Evolutionary conservation across 2,888 invertebrate species (phyloP), one percentile per base, ranked within the genome.

Genomic region (Torymus tubicola): DNA sequence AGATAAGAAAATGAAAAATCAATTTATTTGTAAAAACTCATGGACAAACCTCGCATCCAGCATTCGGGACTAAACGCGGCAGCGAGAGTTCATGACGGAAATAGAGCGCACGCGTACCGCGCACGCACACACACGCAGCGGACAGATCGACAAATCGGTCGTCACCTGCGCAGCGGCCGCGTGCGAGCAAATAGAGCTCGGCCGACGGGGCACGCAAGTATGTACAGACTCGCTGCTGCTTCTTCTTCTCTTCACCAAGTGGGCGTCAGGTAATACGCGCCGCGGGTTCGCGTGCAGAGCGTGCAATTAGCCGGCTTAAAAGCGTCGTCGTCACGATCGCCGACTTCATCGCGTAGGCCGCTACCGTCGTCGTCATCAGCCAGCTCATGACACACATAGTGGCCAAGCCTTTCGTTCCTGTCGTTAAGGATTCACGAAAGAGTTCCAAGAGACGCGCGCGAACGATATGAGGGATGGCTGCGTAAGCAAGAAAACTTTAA

Each of bases 351-450:
- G 42, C 42, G 42, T 8, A 42, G 82, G 83, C 83, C 73, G 82
- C 63, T 21, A 4, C 11, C 63, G 31, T 21, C 80, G 69, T 83
- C 83, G 82, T 85, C 85, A 85, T 84, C 84, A 84, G 84, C 83
- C 79, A 83, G 68, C 83, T 87, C 85, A 79, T 87, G 87, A 86
- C 86, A 85, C 81, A 88, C 86, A 86, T 87, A 88, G 83, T 84
- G 84, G 81, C 79, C 72, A 31, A 57, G 16, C 64, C 82, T 83
- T 79, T 64, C 24, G 50, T 69, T 55, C 69, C 50, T 69, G 64
- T 69, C 63, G 64, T 80, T 74, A 75, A 69, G 65, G 64, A 70
- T 16, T 67, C 61, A 18, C 68, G 61, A 55, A 68, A 53, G 42
- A 71, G 72, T 61, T 69, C 64, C 21, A 57, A 52, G 55, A 77